Base-by-base conservation (phyloP, 1,140 invertebrate genomes). In the Papilio polytes region DNA sequence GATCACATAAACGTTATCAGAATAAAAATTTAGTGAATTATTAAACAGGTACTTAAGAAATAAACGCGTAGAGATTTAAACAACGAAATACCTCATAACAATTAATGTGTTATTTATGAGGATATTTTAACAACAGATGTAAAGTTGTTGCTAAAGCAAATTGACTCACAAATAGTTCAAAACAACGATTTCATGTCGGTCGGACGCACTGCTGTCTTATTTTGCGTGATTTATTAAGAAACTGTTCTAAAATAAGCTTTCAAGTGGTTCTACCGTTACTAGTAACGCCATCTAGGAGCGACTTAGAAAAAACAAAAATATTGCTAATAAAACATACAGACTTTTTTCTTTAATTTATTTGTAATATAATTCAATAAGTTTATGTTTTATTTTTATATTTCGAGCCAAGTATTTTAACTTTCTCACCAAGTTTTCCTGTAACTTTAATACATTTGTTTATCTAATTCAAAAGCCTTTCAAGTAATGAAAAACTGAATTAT, bases 211-310 rank as follows among this genome's bases (percentile, higher is more conserved):
- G 22, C 74, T 51, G 74, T 76, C 74, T 76, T 76, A 76, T 76
- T 76, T 76, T 53, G 20, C 46, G 74, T 76, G 74, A 76, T 76
- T 76, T 76, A 76, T 76, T 76, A 76, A 44, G 31, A 44, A 76
- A 46, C 74, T 51, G 41, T 51, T 76, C 74, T 56, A 56, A 56
- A 56, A 56, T 18, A 56, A 56, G 53, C 53, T 56, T 56, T 56
- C 20, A 31, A 51, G 48, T 20, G 15, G 1, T 46, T 78, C 3
- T 74, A n/a, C 53, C 15, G 80, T 12, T 78, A 86, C 86, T 41
- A 78, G 70, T 86, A 83, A 44, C 86, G 88, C 88, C 88, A 89
- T 89, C 88, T 89, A 78, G 85, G 51, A 72, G 59, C 48, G 3
- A 18, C 2, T 8, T 13, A 20, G 20, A 12, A 26, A 77, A 84